These are phyloP conservation scores for Staurois parvus DNA, from an alignment of 2,797 vertebrate genomes.

Conservation along the genomic window DNA sequence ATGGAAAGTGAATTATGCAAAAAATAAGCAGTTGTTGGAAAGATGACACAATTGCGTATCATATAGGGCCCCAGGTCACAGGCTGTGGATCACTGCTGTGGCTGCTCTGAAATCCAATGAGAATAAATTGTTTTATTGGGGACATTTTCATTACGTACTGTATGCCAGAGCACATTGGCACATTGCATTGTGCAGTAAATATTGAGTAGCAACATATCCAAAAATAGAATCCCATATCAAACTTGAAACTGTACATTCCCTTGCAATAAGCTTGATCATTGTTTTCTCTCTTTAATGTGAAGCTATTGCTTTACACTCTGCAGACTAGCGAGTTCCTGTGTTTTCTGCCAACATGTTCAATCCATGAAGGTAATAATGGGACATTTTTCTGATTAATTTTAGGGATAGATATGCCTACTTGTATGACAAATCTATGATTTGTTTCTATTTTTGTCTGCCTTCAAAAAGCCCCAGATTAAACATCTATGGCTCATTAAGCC, in stretches of 20 bases:
- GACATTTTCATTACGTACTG: too few species aligned
- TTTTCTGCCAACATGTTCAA: slow-evolving; percentile 41
- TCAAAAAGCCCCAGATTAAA: slow-evolving; percentile 77
- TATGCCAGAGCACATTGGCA: too few species aligned
- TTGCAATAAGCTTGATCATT: slow-evolving; percentile 2
- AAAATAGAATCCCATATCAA: not conserved
- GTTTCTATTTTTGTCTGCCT: slow-evolving; percentile 72
- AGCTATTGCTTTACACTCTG: slow-evolving; percentile 9
- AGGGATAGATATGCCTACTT: slow-evolving; percentile 22
- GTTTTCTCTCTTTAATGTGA: not conserved
- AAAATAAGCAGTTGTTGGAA: too few species aligned
- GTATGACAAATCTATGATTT: slow-evolving; percentile 61
- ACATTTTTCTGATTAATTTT: slow-evolving; percentile 17
- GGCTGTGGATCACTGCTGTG: too few species aligned
- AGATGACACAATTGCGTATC: too few species aligned
- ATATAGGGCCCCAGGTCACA: too few species aligned
- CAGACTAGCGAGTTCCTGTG: slow-evolving; percentile 12
- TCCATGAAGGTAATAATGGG: slow-evolving; percentile 44
- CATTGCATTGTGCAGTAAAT: too few species aligned
- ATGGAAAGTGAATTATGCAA: too few species aligned
- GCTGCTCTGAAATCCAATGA: not conserved
- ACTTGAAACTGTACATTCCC: not conserved
- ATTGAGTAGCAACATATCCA: not conserved
- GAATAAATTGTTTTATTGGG: not conserved
- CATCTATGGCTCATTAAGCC: slow-evolving; percentile 81